These are phyloP conservation scores for Helicolenus hilgendorfi DNA, from an alignment of 2,797 vertebrate species.

Conservation along the genomic window DNA sequence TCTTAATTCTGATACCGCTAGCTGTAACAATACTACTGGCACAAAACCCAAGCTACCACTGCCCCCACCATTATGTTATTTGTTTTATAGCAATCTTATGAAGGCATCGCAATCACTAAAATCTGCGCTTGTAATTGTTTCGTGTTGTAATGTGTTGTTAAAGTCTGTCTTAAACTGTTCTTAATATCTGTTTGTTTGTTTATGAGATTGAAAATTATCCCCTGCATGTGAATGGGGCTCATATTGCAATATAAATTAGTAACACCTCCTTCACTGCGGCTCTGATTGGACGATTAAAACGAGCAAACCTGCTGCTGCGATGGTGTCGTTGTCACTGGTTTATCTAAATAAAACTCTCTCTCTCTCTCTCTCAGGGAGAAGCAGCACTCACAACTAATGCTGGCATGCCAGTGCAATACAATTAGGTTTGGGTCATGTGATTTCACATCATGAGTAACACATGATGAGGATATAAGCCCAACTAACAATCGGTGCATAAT, in stretches of 20 bases:
- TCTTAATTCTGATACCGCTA: not conserved
- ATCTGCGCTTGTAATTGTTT: not conserved
- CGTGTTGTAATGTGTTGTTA: not conserved
- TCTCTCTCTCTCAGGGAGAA: not conserved
- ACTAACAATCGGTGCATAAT: constrained; percentile 69
- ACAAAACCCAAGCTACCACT: not conserved
- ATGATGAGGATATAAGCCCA: constrained; percentile 43
- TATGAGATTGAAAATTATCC: not conserved
- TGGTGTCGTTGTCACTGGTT: constrained; percentile 9
- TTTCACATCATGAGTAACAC: constrained; percentile 24
- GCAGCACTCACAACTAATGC: not conserved
- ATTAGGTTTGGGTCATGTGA: constrained; percentile 56
- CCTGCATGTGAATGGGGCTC: constrained; percentile 1
- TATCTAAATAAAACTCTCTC: constrained; percentile 30
- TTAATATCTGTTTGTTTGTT: constrained; percentile 22
- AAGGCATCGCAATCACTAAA: not conserved
- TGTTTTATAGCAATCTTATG: not conserved
- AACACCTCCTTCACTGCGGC: not conserved
- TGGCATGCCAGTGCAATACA: constrained; percentile 6
- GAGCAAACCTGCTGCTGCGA: constrained; percentile 16
- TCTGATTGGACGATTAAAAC: constrained; percentile 43
- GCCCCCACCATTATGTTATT: not conserved
- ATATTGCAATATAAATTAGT: constrained; percentile 13
- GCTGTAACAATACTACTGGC: not conserved
- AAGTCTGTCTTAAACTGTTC: constrained; percentile 13